Evolutionary conservation across 2,797 vertebrate species (phyloP).

Genomic region (Halcyon badia): DNA sequence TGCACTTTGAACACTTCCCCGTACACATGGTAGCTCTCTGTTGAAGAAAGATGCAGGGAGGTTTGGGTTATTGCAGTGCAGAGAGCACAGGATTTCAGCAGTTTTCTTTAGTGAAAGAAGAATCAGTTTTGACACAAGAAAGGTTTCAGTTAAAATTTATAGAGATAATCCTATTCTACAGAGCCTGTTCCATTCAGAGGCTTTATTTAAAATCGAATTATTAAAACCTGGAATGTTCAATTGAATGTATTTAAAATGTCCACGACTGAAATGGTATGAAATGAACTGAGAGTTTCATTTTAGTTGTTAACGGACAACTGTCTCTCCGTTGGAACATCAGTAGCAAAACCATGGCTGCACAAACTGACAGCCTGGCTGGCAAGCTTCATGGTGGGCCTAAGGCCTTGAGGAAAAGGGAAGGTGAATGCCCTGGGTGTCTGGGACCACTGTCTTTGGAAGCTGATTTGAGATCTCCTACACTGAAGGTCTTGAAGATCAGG

Average conservation of each 20-base stretch:
- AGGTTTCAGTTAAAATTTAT: neutral
- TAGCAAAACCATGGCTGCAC: neutral
- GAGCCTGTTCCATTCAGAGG: neutral
- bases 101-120: neutral
- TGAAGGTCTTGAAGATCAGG: neutral
- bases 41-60: neutral
- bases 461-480: neutral
- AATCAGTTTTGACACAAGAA: neutral
- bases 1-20: conserved; percentile 66
- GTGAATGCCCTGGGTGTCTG: neutral
- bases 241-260: neutral
- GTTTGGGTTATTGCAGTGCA: neutral
- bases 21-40: conserved; percentile 69
- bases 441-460: neutral
- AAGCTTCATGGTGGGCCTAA: neutral
- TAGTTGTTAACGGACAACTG: neutral
- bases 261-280: neutral
- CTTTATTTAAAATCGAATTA: neutral
- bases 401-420: neutral
- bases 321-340: neutral
- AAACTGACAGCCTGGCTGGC: neutral
- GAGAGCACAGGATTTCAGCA: neutral
- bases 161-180: neutral
- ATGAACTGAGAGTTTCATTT: neutral
- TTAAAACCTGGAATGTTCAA: neutral